Base-by-base conservation (phyloP, 1,140 invertebrate genomes). In the Onthophagus taurus region DNA sequence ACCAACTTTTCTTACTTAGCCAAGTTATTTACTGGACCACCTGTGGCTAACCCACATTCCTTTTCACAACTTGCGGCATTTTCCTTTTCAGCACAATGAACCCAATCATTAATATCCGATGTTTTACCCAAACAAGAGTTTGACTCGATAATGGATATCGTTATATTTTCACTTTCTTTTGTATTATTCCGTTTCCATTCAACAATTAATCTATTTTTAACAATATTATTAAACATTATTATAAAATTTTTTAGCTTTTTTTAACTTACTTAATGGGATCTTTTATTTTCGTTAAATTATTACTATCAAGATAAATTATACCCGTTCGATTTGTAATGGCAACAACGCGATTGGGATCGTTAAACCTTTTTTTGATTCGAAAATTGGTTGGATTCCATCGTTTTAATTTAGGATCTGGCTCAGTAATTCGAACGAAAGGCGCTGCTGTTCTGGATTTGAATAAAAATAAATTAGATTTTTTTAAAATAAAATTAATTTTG, bases 1-100 rank as follows among this genome's bases (percentile, higher is more conserved):
- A 12, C 13, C 17, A n/a, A 12, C 17, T 33, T 33, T 33, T 33
- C n/a, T n/a, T 17, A 65, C 67, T 9, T 58, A 50, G 39, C 57
- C 26, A 39, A 20, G 6, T 60, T 44, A 42, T 50, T 53, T 3
- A 49, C 19, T 4, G 31, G 24, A 23, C 61, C 61, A 18, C 71
- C 72, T 21, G 71, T 73, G 17, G 65, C 74, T 19, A 75, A 50
- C 4, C 72, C 74, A 45, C 76, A 78, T 26, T 62, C 67, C 12
- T 61, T 61, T 31, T 55, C 57, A 52, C 76, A 78, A 38, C 70
- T 62, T 19, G 66, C 57, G 3, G 43, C 52, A 9, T 62, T 68
- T 48, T 65, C 60, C 13, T 68, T 65, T 45, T 69, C 67, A 4
- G 73, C 70, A 46, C 76, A 78, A 64, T 47, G 55, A 34, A 2